Conservation (phyloP, 1,140 invertebrate genomes). For the Coboldia fuscipes region DNA sequence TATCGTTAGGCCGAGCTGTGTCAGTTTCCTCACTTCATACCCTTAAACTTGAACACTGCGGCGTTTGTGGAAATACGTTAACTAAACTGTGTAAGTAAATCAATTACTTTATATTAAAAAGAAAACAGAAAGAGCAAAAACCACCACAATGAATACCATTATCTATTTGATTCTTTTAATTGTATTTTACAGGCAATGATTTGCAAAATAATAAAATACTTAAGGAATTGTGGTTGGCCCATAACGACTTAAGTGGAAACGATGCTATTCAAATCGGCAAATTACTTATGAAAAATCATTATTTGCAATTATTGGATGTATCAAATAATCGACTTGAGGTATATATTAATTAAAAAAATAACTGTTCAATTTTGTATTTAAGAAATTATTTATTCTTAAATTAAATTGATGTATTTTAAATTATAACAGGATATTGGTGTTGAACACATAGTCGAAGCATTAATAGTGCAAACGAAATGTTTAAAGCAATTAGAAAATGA, state of each 20-base stretch:
- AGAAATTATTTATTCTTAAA: neutral
- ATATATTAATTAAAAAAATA: no score
- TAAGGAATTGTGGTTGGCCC: conserved; percentile 60
- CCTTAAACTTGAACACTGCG: conserved; percentile 52
- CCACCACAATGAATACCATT: no score
- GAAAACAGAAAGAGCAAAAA: no score
- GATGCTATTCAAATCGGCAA: conserved; percentile 61
- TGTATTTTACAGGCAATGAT: conserved; percentile 39
- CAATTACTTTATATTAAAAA: neutral
- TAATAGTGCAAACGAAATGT: conserved; percentile 36
- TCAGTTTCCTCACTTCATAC: conserved; percentile 40
- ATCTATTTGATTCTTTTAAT: neutral
- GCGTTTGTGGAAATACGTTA: conserved; percentile 37
- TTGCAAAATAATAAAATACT: conserved; percentile 59
- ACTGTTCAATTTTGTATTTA: neutral
- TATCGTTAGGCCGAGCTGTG: conserved; percentile 13
- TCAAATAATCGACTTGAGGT: conserved; percentile 48
- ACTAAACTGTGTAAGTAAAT: conserved; percentile 37
- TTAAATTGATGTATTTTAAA: neutral
- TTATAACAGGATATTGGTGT: conserved; percentile 43
- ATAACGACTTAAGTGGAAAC: conserved; percentile 48
- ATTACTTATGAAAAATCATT: conserved; percentile 40
- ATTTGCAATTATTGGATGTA: conserved; percentile 53
- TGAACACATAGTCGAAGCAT: conserved; percentile 43
- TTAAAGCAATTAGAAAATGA: no score